Evolutionary conservation across 1,140 invertebrate species (phyloP).

Genomic region (Lepidotrigona ventralis): DNA sequence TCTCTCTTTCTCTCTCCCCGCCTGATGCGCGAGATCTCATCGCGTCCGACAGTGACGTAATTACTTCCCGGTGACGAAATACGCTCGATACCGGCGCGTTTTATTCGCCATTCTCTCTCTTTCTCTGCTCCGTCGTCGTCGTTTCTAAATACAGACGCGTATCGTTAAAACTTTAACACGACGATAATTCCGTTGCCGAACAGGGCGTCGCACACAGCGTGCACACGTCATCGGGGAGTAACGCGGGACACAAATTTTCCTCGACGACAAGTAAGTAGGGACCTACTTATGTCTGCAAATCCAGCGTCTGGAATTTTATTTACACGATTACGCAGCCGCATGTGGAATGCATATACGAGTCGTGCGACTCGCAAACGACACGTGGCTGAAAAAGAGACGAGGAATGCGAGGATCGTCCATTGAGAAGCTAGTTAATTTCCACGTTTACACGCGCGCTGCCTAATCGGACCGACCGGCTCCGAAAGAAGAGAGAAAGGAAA

Average conservation of each 20-base stretch:
- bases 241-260: conserved; percentile 2
- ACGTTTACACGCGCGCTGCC: conserved; percentile 55
- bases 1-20: background rate
- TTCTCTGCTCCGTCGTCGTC: background rate
- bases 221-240: background rate
- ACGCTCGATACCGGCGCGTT: background rate
- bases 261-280: background rate
- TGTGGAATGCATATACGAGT: conserved; percentile 43
- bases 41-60: background rate
- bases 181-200: conserved; percentile 13
- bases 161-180: background rate
- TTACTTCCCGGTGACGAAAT: conserved; percentile 19
- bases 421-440: conserved; percentile 55
- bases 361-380: conserved; percentile 34
- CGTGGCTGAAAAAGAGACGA: conserved; percentile 53
- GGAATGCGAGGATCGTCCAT: conserved; percentile 54
- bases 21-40: background rate
- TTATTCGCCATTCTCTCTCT: background rate
- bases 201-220: background rate
- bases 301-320: conserved; percentile 63
- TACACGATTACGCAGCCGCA: conserved; percentile 56
- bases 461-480: conserved; percentile 51
- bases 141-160: background rate
- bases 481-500: conserved; percentile 31
- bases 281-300: background rate